Base-by-base conservation (phyloP, 2,797 vertebrate genomes). In the Phalloptychus januarius region DNA sequence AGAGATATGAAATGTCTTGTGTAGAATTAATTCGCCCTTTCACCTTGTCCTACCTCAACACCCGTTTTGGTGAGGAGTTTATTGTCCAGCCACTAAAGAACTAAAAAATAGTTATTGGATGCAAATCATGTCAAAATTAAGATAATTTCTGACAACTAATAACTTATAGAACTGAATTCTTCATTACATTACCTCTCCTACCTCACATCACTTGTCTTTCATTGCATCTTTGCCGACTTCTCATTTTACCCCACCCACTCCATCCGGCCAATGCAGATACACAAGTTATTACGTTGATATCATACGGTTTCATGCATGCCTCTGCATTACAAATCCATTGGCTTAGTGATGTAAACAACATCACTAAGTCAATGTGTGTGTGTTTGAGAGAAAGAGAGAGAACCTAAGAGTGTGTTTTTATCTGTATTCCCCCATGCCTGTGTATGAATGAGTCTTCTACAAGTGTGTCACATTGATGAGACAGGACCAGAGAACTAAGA, bases 381-480 rank as follows among this genome's bases (percentile, higher is more conserved):
- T 83, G 76, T 84, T 79, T 83, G 25, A 23, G 50, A 20, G 46
- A 52, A 3, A 3, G 23, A 52, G 50, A 85, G 82, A 77, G 80
- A 81, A 78, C 40, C 74, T 70, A 31, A 36, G 52, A 79, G 75
- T 83, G 74, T 83, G 75, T 85, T 79, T 83, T 23, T 74, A 61
- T 81, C 79, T 42, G 25, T 80, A 69, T 75, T 80, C 54, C 36
- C 25, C 6, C 78, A 79, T 36, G 25, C 76, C 72, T 86, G 79
- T 61, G 71, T 80, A 78, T 71, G 63, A 75, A 70, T 54, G 85
- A 33, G 69, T 78, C 76, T 81, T 54, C 77, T 61, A 4, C 0
- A 18, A 85, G 77, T 65, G 78, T 91, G 94, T 92, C 94, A 93
- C 89, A 95, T 93, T 74, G 89, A 94, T 94, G 90, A 92, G 94